Evolutionary conservation across 30 jellyfish, hydroid and myxozoan species (phyloP), one percentile per base, ranked within the genome.

Genomic region (Sanderia malayensis): DNA sequence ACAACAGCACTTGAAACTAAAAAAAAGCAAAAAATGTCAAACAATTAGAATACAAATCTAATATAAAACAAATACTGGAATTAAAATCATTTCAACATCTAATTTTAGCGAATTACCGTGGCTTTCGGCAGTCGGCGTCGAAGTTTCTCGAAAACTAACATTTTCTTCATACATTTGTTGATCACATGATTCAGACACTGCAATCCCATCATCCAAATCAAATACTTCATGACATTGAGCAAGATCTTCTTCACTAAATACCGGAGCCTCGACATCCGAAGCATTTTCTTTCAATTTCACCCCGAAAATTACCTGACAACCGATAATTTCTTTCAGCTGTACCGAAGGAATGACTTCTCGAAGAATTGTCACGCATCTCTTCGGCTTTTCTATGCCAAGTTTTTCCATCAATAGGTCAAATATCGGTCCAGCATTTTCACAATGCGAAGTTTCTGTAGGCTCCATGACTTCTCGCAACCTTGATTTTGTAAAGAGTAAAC

Each of bases 251-350:
- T 66, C 82, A 21, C 70, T 78, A 70, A 78, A 78, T 24, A 27
- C 82, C 0, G 89, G 89, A 41, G 47, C 41, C 17, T 57, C 76
- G 15, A 66, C 76, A 1, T 23, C 67, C 8, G 57, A 70, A 0
- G 70, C 55, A 34, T 57, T 66, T 29, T 24, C 61, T 65, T 66
- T 78, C 70, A 25, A 71, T 21, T 58, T 65, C 49, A 78, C 64
- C 4, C 89, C 89, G 26, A 78, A 78, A n/a, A 78, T 23, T 66
- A 78, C 71, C 44, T 78, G 81, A 41, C 74, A 78, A 37, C 71
- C 82, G 8, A 46, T 8, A 17, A 78, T 57, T 23, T 78, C 89
- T 78, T 65, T 65, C 49, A 63, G 22, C 41, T 78, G 81, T 46
- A 78, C 46, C 23, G 28, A 4, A 27, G 89, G 89, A 26, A 78